Conservation (phyloP, 2,113 vertebrate genomes). For the Corythaixoides concolor region DNA sequence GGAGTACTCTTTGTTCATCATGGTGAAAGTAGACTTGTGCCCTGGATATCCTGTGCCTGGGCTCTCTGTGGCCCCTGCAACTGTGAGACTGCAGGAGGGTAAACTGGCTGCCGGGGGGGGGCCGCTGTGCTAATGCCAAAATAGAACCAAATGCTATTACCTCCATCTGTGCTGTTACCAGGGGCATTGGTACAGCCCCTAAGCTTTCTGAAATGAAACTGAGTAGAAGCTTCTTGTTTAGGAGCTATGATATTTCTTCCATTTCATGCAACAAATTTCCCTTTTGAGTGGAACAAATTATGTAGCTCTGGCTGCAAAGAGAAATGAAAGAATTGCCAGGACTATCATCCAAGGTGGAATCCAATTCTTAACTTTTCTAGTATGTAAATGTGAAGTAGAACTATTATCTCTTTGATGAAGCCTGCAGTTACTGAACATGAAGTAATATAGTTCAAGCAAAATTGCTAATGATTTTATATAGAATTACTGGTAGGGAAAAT, state of each 20-base stretch:
- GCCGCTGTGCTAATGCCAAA: neutral
- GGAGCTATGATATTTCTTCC: neutral
- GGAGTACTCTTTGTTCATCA: neutral
- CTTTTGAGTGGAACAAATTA: conserved; percentile 20
- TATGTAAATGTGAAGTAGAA: conserved; percentile 4
- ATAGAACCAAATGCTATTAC: neutral
- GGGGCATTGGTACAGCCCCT: neutral
- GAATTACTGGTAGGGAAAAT: neutral
- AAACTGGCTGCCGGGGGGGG: neutral
- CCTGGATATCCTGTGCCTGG: neutral
- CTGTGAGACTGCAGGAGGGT: neutral
- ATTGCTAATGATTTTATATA: neutral
- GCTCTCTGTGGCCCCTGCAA: neutral
- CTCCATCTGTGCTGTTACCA: neutral
- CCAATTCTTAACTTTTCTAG: conserved; percentile 14
- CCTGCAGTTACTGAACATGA: neutral
- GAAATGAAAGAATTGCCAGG: conserved; percentile 3
- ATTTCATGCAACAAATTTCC: neutral
- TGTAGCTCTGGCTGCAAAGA: neutral
- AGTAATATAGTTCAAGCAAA: neutral
- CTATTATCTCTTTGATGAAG: neutral
- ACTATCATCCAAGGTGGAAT: neutral
- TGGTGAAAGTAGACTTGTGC: neutral
- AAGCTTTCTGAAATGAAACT: neutral
- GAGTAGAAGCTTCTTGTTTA: neutral